Evolutionary conservation across 2,797 vertebrate genomes (phyloP).

Genomic region (Momotus momota): DNA sequence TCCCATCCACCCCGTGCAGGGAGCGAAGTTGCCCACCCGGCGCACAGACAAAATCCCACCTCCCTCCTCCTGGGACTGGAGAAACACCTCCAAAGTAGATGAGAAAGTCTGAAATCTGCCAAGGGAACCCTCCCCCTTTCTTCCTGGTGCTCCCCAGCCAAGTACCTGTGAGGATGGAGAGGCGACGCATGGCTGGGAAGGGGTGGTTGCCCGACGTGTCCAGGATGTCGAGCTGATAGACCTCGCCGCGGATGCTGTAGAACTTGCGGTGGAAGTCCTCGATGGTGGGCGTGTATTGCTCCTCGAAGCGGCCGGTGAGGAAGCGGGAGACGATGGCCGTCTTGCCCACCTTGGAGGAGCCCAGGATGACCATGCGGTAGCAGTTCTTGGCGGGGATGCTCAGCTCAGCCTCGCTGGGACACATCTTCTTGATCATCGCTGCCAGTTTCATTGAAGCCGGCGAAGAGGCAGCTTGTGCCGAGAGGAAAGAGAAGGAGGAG

Average conservation of each 20-base stretch:
- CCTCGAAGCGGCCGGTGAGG: constrained; percentile 93
- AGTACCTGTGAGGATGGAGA: constrained; percentile 96
- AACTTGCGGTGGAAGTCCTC: constrained; percentile 99
- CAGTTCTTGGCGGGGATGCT: constrained; percentile 96
- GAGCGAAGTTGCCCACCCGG: neutral
- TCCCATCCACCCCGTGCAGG: neutral
- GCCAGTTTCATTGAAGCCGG: constrained; percentile 79
- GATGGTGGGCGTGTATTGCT: constrained; percentile 97
- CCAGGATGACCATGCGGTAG: constrained; percentile 96
- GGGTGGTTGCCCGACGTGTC: constrained; percentile 97
- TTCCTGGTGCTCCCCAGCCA: neutral
- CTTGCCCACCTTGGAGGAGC: constrained; percentile 98
- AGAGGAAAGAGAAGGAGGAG: neutral
- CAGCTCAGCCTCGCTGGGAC: constrained; percentile 87
- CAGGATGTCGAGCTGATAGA: constrained; percentile 96
- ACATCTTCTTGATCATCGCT: constrained; percentile 96
- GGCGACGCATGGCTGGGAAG: constrained; percentile 96
- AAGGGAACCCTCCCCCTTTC: neutral
- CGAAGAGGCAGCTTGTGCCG: neutral
- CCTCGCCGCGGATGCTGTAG: constrained; percentile 83
- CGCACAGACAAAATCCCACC: neutral
- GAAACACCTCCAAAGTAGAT: neutral
- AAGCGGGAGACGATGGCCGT: constrained; percentile 96
- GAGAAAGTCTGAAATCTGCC: neutral
- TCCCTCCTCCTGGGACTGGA: neutral